These are phyloP conservation scores for Polydesmus complanatus DNA, from an alignment of 2,888 invertebrate genomes.

Conservation along the genomic window DNA sequence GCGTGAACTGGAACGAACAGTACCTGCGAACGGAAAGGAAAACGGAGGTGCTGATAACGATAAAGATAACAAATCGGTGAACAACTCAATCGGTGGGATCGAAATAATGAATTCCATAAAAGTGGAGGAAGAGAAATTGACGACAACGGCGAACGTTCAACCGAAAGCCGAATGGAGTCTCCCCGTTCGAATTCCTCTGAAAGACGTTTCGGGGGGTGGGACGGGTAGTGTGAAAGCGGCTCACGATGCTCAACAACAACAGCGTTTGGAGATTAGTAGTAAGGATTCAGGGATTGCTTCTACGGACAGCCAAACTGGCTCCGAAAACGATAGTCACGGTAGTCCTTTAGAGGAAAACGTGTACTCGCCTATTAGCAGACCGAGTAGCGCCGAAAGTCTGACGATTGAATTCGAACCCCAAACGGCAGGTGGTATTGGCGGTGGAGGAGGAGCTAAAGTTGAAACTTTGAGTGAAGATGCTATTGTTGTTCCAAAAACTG, in stretches of 20 bases:
- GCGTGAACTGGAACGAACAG: constrained; percentile 49
- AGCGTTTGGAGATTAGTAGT: constrained; percentile 11
- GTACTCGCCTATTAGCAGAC: constrained; percentile 36
- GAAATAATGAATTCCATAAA: constrained; percentile 4
- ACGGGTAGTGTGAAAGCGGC: neutral
- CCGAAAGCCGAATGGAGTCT: constrained; percentile 14
- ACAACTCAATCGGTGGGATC: neutral
- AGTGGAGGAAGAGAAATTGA: neutral
- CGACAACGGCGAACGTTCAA: neutral
- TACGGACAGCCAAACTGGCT: constrained; percentile 14
- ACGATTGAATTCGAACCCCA: constrained; percentile 9
- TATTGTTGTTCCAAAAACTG: too few species aligned
- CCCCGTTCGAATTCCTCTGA: constrained; percentile 18
- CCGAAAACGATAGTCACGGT: constrained; percentile 9
- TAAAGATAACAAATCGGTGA: neutral
- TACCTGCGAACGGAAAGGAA: constrained; percentile 14
- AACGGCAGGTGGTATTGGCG: neutral
- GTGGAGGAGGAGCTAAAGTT: neutral
- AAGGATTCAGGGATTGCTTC: constrained; percentile 17
- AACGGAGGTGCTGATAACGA: constrained; percentile 13
- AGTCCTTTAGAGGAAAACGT: constrained; percentile 25
- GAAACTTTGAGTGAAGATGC: neutral
- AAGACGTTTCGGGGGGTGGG: constrained; percentile 13
- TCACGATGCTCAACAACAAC: neutral
- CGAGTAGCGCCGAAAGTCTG: constrained; percentile 31